A percentile compares a stretch with the other conserved stretches of the same genome.
Conservation (phyloP, 2,113 vertebrate species). For the Takifugu flavidus region DNA sequence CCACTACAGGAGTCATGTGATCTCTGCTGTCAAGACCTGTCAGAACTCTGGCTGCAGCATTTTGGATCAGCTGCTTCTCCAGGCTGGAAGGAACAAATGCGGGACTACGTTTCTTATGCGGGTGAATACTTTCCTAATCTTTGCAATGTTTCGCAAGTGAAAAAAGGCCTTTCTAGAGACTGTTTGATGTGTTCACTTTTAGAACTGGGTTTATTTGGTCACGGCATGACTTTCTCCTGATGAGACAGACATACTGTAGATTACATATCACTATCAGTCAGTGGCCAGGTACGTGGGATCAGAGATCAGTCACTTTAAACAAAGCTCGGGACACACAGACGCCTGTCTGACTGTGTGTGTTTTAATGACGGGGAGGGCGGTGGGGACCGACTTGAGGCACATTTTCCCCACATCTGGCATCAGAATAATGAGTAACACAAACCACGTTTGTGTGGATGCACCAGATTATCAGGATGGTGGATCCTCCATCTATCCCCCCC, state of each 20-base stretch:
- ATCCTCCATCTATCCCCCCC: background rate
- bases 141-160: no score
- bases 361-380: conserved; percentile 19
- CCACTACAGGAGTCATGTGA: no score
- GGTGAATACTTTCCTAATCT: no score
- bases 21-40: no score
- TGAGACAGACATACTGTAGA: conserved; percentile 8
- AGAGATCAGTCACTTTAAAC: conserved; percentile 76
- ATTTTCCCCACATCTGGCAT: conserved; percentile 14
- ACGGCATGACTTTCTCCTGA: no score
- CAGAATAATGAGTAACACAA: conserved; percentile 11
- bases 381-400: background rate
- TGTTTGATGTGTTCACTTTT: no score
- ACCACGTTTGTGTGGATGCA: conserved; percentile 1
- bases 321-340: conserved; percentile 67
- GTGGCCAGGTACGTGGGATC: conserved; percentile 47
- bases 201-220: no score
- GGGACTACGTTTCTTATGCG: no score
- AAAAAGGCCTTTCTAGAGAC: no score
- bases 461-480: conserved; percentile 5
- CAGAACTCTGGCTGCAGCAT: no score
- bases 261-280: conserved; percentile 44
- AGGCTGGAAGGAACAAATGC: no score
- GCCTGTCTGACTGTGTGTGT: conserved; percentile 50
- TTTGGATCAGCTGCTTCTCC: no score